Evolutionary conservation across 1,140 invertebrate species (phyloP).

Genomic region (Leptopilina boulardi): DNA sequence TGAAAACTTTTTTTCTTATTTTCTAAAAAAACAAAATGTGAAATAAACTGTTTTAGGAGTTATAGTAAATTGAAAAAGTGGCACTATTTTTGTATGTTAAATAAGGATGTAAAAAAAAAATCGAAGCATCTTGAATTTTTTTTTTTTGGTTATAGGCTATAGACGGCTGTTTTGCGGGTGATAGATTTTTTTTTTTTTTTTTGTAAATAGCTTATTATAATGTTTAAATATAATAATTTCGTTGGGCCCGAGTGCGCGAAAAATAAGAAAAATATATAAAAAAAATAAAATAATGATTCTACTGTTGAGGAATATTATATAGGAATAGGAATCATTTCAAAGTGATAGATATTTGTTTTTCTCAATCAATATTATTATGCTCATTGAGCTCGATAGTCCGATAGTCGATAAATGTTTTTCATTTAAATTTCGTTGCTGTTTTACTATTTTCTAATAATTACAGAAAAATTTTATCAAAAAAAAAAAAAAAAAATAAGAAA

Average conservation of each 20-base stretch:
- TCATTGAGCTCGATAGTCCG: not conserved
- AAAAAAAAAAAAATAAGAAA: too few species aligned
- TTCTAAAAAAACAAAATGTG: too few species aligned
- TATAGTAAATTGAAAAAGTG: not conserved
- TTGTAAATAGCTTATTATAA: slow-evolving; percentile 26
- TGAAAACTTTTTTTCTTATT: not conserved
- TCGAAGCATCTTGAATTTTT: slow-evolving; percentile 12
- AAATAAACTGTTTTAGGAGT: too few species aligned
- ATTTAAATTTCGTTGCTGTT: too few species aligned
- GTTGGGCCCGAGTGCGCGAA: slow-evolving; percentile 12
- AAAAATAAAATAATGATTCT: not conserved
- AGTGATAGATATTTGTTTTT: slow-evolving; percentile 12
- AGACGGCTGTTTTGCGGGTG: slow-evolving; percentile 18
- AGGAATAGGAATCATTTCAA: not conserved
- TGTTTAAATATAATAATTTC: not conserved
- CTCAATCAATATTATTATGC: slow-evolving; percentile 1
- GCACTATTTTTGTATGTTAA: slow-evolving; percentile 23
- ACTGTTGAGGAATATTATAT: not conserved
- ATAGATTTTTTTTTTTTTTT: slow-evolving; percentile 21
- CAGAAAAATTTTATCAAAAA: not conserved
- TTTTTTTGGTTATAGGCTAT: not conserved
- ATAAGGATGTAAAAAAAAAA: not conserved
- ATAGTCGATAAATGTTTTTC: not conserved
- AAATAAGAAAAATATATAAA: not conserved
- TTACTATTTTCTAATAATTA: too few species aligned